Conservation (phyloP, 2,797 vertebrate species). For the Catostomus latipinnis region DNA sequence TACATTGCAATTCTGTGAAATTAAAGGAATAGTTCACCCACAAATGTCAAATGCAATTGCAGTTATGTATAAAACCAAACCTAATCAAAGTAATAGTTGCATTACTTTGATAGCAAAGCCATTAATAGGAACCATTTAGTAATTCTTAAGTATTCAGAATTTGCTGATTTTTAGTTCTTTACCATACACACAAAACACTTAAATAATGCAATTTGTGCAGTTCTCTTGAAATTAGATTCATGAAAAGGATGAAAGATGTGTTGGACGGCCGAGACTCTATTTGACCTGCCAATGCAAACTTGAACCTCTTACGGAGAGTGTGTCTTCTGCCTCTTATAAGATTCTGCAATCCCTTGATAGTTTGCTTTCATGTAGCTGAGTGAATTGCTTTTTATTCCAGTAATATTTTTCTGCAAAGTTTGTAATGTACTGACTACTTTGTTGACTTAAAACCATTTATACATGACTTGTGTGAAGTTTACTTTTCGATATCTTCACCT, state of each 20-base stretch:
- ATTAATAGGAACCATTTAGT: too few species aligned
- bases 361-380: constrained; percentile 4
- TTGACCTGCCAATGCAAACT: constrained; percentile 25
- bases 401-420: neutral
- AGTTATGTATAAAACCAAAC: too few species aligned
- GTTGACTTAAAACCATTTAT: constrained; percentile 24
- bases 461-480: constrained; percentile 26
- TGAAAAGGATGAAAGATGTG: neutral
- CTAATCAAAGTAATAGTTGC: too few species aligned
- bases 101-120: too few species aligned
- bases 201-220: constrained; percentile 21
- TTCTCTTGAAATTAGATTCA: constrained; percentile 26
- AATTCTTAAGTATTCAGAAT: too few species aligned
- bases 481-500: constrained; percentile 29
- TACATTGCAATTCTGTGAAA: too few species aligned
- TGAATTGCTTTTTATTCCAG: neutral
- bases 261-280: neutral
- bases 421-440: neutral
- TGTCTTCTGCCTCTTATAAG: neutral
- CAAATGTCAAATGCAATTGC: too few species aligned
- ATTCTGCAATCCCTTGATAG: neutral
- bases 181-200: neutral
- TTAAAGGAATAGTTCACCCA: neutral
- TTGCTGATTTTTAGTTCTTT: constrained; percentile 6
- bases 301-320: constrained; percentile 9